phyloP scores from a whole-genome alignment of 2,113 vertebrate species.

The Pelecanus crispus region DNA sequence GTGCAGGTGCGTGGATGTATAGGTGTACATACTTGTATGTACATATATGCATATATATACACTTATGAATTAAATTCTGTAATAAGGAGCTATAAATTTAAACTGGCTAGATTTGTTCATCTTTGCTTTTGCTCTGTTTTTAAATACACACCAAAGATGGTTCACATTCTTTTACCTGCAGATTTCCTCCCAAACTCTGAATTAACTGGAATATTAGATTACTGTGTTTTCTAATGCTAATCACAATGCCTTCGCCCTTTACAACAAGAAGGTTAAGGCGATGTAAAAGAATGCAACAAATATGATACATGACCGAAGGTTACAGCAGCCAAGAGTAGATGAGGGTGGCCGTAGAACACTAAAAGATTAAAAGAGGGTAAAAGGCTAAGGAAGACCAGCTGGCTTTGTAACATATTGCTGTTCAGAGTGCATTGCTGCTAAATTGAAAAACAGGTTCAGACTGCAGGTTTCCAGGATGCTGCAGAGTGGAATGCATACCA shows the following conservation, averaged over 20 bases:
- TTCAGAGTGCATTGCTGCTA: background rate
- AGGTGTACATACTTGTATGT: background rate
- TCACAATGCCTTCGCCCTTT: background rate
- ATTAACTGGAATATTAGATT: background rate
- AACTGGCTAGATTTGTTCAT: background rate
- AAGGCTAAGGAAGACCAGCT: slow-evolving; percentile 25
- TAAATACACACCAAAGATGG: background rate
- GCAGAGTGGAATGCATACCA: background rate
- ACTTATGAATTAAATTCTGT: background rate
- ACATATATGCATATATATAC: background rate
- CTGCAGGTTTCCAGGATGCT: background rate
- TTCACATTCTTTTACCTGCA: background rate
- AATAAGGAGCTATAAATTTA: background rate
- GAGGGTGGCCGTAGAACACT: background rate
- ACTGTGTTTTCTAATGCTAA: background rate
- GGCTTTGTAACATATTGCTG: background rate
- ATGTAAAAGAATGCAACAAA: background rate
- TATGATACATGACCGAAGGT: background rate
- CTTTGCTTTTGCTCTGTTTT: background rate
- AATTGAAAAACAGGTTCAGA: slow-evolving; percentile 23
- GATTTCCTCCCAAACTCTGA: background rate
- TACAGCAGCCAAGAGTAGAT: background rate
- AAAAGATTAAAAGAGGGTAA: slow-evolving; percentile 30
- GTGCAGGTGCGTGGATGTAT: background rate
- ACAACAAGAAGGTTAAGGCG: background rate